These are phyloP conservation scores for Halocynthia aurantium DNA, from an alignment of 23 tunicate species.

Conservation along the genomic window DNA sequence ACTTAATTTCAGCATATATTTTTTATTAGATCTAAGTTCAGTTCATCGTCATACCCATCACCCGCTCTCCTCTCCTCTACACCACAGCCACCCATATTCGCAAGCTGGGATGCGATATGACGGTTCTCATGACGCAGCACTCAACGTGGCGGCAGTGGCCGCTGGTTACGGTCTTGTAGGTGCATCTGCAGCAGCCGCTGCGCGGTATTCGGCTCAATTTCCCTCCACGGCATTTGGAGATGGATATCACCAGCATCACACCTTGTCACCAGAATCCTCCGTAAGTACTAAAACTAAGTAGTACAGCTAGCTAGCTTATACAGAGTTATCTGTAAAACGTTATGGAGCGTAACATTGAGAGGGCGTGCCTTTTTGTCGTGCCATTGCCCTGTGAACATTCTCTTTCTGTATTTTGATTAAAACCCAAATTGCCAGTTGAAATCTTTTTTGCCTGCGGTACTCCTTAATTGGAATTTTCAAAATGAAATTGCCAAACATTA, in stretches of 20 bases:
- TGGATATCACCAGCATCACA: slow-evolving; percentile 3
- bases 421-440: not conserved
- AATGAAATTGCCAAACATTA: no score
- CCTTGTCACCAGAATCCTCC: slow-evolving; percentile 2
- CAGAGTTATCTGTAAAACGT: no score
- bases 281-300: slow-evolving; percentile 9
- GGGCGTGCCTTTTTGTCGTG: not conserved
- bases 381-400: not conserved
- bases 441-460: no score
- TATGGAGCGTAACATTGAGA: no score
- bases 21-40: slow-evolving; percentile 33
- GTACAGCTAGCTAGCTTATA: not conserved
- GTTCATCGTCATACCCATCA: slow-evolving; percentile 45
- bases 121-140: slow-evolving; percentile 34
- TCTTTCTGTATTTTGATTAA: not conserved
- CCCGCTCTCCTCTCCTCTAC: slow-evolving; percentile 49
- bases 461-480: no score
- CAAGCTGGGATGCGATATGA: slow-evolving; percentile 56
- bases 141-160: slow-evolving; percentile 81
- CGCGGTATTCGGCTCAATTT: slow-evolving; percentile 59
- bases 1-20: no score
- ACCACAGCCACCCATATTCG: slow-evolving; percentile 45
- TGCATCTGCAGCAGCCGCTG: slow-evolving; percentile 59
- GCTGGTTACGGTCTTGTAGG: slow-evolving; percentile 83
- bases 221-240: slow-evolving; percentile 59